A percentile compares a stretch with the other conserved stretches of the same genome.
Evolutionary conservation across 2,888 invertebrate genomes (phyloP).

Genomic region (Steromphala cineraria): DNA sequence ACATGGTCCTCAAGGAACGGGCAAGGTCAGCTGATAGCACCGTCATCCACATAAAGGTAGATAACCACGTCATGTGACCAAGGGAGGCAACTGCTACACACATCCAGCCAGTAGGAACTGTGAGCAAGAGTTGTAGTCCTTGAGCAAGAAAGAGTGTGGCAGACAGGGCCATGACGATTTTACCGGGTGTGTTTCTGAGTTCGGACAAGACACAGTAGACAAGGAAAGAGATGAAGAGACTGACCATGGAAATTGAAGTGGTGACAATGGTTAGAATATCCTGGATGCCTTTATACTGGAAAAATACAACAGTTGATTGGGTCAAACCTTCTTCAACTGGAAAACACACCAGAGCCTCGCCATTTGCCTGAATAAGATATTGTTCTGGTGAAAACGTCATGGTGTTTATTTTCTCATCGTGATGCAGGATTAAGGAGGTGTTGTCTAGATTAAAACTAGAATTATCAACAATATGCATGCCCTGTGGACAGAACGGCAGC

Average conservation of each 20-base stretch:
- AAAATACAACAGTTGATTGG: no score
- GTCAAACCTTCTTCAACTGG: no score
- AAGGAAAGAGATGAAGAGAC: slow-evolving; percentile 11
- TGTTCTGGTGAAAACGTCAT: no score
- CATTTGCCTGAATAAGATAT: no score
- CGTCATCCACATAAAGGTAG: slow-evolving; percentile 31
- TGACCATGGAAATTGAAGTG: slow-evolving; percentile 5
- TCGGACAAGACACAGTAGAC: slow-evolving; percentile 23
- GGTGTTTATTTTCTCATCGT: no score
- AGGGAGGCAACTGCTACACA: slow-evolving; percentile 28
- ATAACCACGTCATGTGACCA: slow-evolving; percentile 26
- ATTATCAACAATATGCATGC: no score
- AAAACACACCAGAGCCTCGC: no score
- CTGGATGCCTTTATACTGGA: no score
- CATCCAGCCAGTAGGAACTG: slow-evolving; percentile 12
- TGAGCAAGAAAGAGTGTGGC: slow-evolving; percentile 26
- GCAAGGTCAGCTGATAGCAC: slow-evolving; percentile 26
- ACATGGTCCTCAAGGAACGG: slow-evolving; percentile 1
- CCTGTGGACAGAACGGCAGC: no score
- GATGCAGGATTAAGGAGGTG: no score
- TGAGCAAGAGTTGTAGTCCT: slow-evolving; percentile 18
- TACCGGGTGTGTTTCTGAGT: slow-evolving; percentile 31
- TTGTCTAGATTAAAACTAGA: no score
- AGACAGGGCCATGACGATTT: slow-evolving; percentile 35
- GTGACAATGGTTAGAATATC: neutral